Evolutionary conservation across 2,888 invertebrate genomes (phyloP).

Genomic region (Tachina lurida): DNA sequence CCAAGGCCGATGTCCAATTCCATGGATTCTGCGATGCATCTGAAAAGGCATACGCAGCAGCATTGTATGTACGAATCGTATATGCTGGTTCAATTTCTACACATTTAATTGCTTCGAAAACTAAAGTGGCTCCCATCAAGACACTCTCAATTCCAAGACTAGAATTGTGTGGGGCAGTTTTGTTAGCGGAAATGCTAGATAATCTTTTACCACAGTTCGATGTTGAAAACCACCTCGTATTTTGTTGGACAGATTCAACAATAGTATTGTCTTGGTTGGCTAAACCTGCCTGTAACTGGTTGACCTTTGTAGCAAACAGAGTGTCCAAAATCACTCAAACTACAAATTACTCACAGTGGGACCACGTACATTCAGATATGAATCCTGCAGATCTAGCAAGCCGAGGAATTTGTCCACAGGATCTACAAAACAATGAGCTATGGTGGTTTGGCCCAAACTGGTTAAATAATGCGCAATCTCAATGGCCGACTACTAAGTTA

Average conservation of each 20-base stretch:
- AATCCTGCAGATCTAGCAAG: slow-evolving; percentile 67
- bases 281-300: slow-evolving; percentile 55
- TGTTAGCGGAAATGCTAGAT: slow-evolving; percentile 26
- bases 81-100: not conserved
- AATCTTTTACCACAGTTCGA: not conserved
- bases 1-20: not conserved
- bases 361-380: slow-evolving; percentile 51
- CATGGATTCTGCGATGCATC: not conserved
- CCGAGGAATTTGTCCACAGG: slow-evolving; percentile 44
- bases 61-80: not conserved
- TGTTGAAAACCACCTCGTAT: not conserved
- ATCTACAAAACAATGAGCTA: slow-evolving; percentile 7
- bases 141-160: slow-evolving; percentile 15
- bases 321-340: slow-evolving; percentile 44
- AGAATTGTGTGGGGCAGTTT: slow-evolving; percentile 31
- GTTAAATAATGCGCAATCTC: not conserved
- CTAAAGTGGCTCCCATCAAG: not conserved
- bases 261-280: slow-evolving; percentile 27
- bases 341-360: slow-evolving; percentile 30
- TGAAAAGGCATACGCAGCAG: not conserved
- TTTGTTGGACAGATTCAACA: slow-evolving; percentile 26
- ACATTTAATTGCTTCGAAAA: not conserved
- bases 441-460: slow-evolving; percentile 60
- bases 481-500: not conserved
- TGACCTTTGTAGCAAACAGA: slow-evolving; percentile 61